Base-by-base conservation (phyloP, 2,888 invertebrate genomes). In the Erpobdella octoculata region DNA sequence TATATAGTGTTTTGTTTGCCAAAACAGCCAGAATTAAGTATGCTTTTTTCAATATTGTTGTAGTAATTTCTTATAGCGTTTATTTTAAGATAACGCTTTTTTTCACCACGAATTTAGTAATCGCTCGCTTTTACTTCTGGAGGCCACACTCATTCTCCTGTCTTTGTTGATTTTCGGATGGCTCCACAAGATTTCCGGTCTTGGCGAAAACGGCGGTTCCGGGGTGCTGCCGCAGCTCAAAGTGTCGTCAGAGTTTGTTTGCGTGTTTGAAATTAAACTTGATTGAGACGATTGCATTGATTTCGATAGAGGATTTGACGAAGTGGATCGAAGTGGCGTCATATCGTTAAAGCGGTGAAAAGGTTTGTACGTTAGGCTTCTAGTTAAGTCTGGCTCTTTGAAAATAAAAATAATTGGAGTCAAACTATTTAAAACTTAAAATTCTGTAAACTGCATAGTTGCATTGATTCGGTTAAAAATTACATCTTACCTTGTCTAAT, bases 111-210 rank as follows among this genome's bases (percentile, higher is more conserved):
- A 33, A 62, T 62, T 62, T 8, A 62, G 62, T 1, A 33, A 35
- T 12, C 38, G 25, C n/a, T 67, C 46, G 12, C 31, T 68, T 36
- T 53, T 53, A n/a, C 53, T 68, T 36, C 12, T 53, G 33, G 72
- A 35, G 12, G 69, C 41, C 25, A 46, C 41, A 28, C 28, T 72
- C 58, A 62, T 58, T 58, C 64, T 38, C 38, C 66, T 62, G 61
- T 72, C 73, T 41, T 73, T 73, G 37, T 73, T 70, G 21, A 74
- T 74, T 48, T 74, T 74, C n/a, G 74, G 74, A 48, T 74, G 74
- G 21, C 70, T 73, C 21, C 53, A 36, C 4, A 74, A 53, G 28
- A 2, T 33, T 46, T 70, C 53, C 33, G 74, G 74, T n/a, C 74
- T n/a, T 4, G 74, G 74, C 25, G 74, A 74, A n/a, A 46, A 18